Evolutionary conservation across 2,113 vertebrate species (phyloP).

Genomic region (Sinocyclocheilus grahami): DNA sequence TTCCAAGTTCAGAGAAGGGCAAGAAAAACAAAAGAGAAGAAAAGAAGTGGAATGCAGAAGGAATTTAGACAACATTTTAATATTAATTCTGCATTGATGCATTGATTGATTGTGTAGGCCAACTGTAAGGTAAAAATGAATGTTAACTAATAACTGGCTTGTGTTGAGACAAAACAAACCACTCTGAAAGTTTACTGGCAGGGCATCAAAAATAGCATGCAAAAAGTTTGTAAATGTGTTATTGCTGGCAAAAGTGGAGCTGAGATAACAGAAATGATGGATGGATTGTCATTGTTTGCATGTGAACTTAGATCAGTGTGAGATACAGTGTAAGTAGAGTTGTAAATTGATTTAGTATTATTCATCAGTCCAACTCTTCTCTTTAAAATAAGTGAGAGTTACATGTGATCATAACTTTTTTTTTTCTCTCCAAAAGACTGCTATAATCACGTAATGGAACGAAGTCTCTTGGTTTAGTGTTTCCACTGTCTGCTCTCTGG

Average conservation of each 20-base stretch:
- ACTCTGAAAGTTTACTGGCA: neutral
- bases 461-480: conserved; percentile 12
- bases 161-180: conserved; percentile 4
- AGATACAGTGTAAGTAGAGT: neutral
- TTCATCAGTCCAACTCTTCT: neutral
- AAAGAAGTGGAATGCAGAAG: neutral
- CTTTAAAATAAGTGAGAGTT: neutral
- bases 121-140: neutral
- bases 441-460: neutral
- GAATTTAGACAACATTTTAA: neutral
- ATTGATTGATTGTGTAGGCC: neutral
- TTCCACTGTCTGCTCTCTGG: neutral
- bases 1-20: neutral
- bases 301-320: neutral
- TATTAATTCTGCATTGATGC: neutral
- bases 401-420: neutral
- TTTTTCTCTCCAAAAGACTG: neutral
- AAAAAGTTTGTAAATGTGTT: conserved; percentile 19
- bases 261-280: conserved; percentile 11
- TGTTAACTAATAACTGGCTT: neutral
- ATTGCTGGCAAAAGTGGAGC: neutral
- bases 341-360: neutral
- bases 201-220: conserved; percentile 2
- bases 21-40: neutral
- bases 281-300: neutral